Conservation (phyloP, 2,797 vertebrate species). For the Capromys pilorides region DNA sequence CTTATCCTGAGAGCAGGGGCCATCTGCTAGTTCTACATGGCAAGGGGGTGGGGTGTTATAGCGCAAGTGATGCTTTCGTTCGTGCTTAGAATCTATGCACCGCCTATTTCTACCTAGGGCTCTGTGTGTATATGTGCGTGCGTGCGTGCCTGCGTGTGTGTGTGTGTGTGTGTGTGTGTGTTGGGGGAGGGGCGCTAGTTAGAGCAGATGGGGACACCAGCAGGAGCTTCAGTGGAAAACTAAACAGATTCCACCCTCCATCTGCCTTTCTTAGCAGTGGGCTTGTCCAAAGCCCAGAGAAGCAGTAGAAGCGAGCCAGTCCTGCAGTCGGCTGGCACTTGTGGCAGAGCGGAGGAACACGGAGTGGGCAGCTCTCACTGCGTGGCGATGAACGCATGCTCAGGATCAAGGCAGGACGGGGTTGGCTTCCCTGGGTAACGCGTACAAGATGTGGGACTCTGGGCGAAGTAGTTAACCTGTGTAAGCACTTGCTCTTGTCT, state of each 20-base stretch:
- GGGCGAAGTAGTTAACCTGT: neutral
- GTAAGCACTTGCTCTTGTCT: neutral
- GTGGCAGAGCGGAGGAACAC: neutral
- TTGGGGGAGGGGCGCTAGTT: neutral
- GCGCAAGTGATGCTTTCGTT: neutral
- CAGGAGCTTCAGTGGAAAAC: conserved; percentile 42
- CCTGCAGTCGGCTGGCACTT: neutral
- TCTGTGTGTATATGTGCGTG: neutral
- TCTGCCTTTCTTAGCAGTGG: conserved; percentile 52
- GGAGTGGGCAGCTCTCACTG: accelerated
- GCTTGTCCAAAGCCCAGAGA: conserved; percentile 41
- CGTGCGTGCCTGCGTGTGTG: neutral
- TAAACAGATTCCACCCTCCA: conserved; percentile 56
- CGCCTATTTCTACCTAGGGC: neutral
- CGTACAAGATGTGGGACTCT: neutral
- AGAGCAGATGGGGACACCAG: conserved; percentile 63
- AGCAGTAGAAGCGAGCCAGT: neutral
- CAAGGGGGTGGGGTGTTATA: neutral
- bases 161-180: neutral
- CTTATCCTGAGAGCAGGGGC: neutral
- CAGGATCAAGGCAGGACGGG: neutral
- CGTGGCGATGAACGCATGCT: neutral
- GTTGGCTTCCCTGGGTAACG: neutral
- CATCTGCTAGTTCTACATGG: neutral
- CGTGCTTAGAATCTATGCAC: neutral